Evolutionary conservation across 2,888 invertebrate genomes (phyloP).

Genomic region (Theristus sp.): DNA sequence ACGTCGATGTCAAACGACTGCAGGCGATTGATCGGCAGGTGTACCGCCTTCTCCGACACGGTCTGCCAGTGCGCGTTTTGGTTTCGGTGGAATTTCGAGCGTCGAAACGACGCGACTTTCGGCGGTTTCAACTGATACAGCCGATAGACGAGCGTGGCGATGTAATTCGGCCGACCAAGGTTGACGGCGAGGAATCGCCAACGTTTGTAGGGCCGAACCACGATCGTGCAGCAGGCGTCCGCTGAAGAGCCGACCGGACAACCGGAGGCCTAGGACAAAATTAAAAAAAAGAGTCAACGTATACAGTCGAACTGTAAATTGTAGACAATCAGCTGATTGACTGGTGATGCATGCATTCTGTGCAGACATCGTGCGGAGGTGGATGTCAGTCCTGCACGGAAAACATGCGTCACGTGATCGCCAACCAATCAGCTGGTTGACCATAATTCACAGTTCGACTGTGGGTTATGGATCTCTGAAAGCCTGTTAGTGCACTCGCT

Average conservation of each 20-base stretch:
- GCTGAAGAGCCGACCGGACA: constrained; percentile 13
- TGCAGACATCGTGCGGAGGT: too few relatives aligned
- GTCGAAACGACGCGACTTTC: too few relatives aligned
- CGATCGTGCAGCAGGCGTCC: constrained; percentile 17
- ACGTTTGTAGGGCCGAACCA: constrained; percentile 15
- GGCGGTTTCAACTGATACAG: background rate
- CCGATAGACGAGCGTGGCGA: background rate
- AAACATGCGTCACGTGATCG: too few relatives aligned
- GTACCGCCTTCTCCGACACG: background rate
- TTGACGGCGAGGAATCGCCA: background rate
- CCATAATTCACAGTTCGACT: too few relatives aligned
- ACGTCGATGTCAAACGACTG: background rate
- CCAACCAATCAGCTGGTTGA: too few relatives aligned
- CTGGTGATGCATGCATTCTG: too few relatives aligned
- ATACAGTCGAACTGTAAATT: too few relatives aligned
- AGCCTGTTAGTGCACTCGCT: too few relatives aligned
- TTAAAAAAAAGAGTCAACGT: too few relatives aligned
- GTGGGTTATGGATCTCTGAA: too few relatives aligned
- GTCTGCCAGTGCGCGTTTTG: background rate
- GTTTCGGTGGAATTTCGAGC: background rate
- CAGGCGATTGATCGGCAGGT: background rate
- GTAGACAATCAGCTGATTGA: too few relatives aligned
- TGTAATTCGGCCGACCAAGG: background rate
- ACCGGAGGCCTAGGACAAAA: constrained; percentile 12
- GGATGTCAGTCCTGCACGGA: too few relatives aligned